Evolutionary conservation across 2,888 invertebrate species (phyloP).

Genomic region (Hofmannophila pseudospretella): DNA sequence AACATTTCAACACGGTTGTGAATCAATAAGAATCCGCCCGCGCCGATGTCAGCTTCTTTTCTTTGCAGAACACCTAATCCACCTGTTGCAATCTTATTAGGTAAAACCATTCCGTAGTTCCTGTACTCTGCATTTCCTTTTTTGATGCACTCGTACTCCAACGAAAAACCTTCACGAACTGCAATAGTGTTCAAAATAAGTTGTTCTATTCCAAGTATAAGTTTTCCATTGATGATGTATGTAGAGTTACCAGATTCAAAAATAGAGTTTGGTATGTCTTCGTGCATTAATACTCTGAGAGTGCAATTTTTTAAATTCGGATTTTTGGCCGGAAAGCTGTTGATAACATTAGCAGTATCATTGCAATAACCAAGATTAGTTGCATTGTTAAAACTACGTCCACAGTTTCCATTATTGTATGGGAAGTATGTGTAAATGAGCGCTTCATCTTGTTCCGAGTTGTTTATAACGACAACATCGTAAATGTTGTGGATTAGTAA

Average conservation of each 20-base stretch:
- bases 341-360: slow-evolving; percentile 1
- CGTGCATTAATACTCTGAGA: slow-evolving; percentile 6
- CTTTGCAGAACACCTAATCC: slow-evolving; percentile 5
- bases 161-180: not conserved
- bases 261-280: slow-evolving; percentile 11
- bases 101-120: slow-evolving; percentile 1
- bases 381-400: slow-evolving; percentile 7
- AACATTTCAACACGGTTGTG: slow-evolving; percentile 8
- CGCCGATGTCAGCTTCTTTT: slow-evolving; percentile 10
- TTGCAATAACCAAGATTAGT: slow-evolving; percentile 10
- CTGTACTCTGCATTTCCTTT: not conserved
- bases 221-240: not conserved
- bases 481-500: slow-evolving; percentile 5
- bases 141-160: slow-evolving; percentile 1
- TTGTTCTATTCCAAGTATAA: slow-evolving; percentile 7
- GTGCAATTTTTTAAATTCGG: slow-evolving; percentile 12
- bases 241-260: not conserved
- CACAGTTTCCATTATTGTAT: slow-evolving; percentile 15
- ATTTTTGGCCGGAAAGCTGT: slow-evolving; percentile 6
- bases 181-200: slow-evolving; percentile 2
- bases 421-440: slow-evolving; percentile 15
- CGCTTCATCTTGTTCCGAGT: not conserved
- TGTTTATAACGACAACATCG: slow-evolving; percentile 1
- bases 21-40: slow-evolving; percentile 12
- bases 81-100: slow-evolving; percentile 9